Base-by-base conservation (phyloP, 2,113 vertebrate genomes). In the Phodopus roborovskii region DNA sequence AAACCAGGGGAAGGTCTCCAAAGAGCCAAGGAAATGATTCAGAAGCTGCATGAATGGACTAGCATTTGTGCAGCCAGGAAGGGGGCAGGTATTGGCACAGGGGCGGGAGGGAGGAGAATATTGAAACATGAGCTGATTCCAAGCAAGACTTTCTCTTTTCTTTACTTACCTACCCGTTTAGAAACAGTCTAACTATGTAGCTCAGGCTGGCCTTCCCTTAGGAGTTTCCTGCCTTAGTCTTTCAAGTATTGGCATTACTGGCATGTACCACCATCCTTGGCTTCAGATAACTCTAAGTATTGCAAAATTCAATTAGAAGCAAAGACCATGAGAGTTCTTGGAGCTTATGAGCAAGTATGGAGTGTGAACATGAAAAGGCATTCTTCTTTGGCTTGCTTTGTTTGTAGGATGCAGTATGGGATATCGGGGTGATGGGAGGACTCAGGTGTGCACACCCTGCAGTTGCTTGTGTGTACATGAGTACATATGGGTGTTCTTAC, bases 371-470 rank as follows among this genome's bases (percentile, higher is more conserved):
- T 0, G 8, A 24, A 74, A 66, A 81, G 83, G n/a, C 1, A 0
- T 10, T 56, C n/a, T 42, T 26, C n/a, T 30, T 48, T 85, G 22
- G 82, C 42, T 62, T 15, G 16, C 33, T 11, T 17, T 28, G 15
- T 26, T 8, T 56, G 58, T 22, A 11, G 13, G n/a, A 66, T 71
- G 58, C 26, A 3, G 53, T 1, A 0, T 13, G 78, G 60, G 12
- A 17, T 15, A 0, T 30, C 8, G 60, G 90, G 33, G 16, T 1
- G 64, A 50, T 6, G 0, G 28, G 56, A 42, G 62, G 30, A 45
- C 11, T 6, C 1, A 19, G 1, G 3, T 48, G 24, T 56, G 36
- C 0, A 1, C 1, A 30, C 13, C 16, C 36, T 48, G 22, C 33
- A 28, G 24, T 15, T 71, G 10, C 22, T 10, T 28, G 1, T n/a